phyloP scores from a whole-genome alignment of 2,888 invertebrate genomes.

The Corythucha ciliata region DNA sequence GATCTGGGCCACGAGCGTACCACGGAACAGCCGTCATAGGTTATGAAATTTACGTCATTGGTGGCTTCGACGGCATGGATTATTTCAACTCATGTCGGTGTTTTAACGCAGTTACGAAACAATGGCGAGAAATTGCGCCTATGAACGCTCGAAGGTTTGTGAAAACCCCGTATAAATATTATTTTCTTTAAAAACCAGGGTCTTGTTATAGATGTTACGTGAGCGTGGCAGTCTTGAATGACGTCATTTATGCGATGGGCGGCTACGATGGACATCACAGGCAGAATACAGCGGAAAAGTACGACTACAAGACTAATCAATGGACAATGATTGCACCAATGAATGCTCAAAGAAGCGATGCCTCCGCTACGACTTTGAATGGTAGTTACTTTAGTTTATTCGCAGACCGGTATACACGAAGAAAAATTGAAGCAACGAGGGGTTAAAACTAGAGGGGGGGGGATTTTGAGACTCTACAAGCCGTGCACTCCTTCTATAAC shows the following conservation, averaged over 20 bases:
- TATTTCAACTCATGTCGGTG: slow-evolving; percentile 80
- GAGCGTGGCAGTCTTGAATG: slow-evolving; percentile 67
- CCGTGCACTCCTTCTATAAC: no score
- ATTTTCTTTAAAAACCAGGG: no score
- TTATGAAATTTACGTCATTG: slow-evolving; percentile 75
- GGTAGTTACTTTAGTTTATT: no score
- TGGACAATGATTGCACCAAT: slow-evolving; percentile 81
- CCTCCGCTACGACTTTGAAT: slow-evolving; percentile 76
- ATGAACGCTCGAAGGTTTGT: slow-evolving; percentile 81
- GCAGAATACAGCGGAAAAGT: slow-evolving; percentile 77
- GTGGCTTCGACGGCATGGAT: slow-evolving; percentile 85
- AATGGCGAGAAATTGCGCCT: slow-evolving; percentile 77
- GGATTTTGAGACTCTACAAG: no score
- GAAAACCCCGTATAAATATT: no score
- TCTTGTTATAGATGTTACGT: no score
- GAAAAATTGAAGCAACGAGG: no score
- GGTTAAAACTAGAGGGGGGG: no score
- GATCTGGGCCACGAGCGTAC: slow-evolving; percentile 62
- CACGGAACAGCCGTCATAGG: slow-evolving; percentile 87
- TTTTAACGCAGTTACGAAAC: slow-evolving; percentile 74
- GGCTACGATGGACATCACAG: slow-evolving; percentile 80
- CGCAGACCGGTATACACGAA: no score
- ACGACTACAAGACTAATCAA: slow-evolving; percentile 74
- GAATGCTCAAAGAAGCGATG: slow-evolving; percentile 82
- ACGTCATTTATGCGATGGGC: slow-evolving; percentile 76